Conservation (phyloP, 2,113 vertebrate genomes). For the Paedocypris sp. region DNA sequence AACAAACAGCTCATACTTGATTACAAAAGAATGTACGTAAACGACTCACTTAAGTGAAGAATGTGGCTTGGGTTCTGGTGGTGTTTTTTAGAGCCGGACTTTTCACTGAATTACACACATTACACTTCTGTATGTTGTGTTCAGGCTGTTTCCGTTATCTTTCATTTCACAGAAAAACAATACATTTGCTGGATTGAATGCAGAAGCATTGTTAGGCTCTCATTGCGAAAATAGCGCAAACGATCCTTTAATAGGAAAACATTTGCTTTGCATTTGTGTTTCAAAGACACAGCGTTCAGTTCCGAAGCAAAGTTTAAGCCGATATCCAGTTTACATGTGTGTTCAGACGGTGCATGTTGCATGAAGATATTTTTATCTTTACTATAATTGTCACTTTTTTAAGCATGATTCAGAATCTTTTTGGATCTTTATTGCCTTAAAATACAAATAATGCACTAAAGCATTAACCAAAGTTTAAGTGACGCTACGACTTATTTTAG, state of each 20-base stretch:
- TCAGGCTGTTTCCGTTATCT: too few species aligned
- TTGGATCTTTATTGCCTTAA: conserved; percentile 21
- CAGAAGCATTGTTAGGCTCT: too few species aligned
- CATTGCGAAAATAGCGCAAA: too few species aligned
- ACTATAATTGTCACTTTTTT: neutral
- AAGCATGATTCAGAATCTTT: conserved; percentile 19
- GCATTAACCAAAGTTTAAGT: conserved; percentile 32
- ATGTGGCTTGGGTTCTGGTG: too few species aligned
- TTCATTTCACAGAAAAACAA: too few species aligned
- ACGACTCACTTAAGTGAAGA: neutral
- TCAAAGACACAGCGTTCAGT: too few species aligned
- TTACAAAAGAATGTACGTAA: conserved; percentile 19
- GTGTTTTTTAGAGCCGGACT: neutral
- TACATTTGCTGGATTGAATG: too few species aligned
- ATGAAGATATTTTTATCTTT: conserved; percentile 2
- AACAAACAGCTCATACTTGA: neutral
- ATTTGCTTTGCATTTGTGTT: too few species aligned
- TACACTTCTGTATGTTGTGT: too few species aligned
- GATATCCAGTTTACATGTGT: too few species aligned
- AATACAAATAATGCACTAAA: conserved; percentile 16
- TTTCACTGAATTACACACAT: neutral
- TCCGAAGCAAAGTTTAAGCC: too few species aligned
- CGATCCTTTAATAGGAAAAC: too few species aligned
- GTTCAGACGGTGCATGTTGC: conserved; percentile 26
- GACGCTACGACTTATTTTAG: neutral